Conservation (phyloP, 2,797 vertebrate species). For the Xyrichtys novacula region DNA sequence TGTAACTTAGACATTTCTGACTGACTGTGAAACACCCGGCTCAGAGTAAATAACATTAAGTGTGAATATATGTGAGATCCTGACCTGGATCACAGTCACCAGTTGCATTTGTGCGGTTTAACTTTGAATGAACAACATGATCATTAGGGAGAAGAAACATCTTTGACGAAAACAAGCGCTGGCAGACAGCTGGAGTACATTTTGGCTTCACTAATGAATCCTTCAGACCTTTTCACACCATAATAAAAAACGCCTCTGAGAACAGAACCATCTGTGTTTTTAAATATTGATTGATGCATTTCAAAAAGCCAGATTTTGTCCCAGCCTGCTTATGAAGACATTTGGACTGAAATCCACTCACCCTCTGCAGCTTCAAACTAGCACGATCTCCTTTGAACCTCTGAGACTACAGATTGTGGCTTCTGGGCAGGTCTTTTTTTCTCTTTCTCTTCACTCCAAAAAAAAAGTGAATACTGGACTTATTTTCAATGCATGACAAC, state of each 20-base stretch:
- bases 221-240: constrained; percentile 19
- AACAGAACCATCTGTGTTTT: constrained; percentile 48
- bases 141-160: constrained; percentile 5
- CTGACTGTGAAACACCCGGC: too few relatives aligned
- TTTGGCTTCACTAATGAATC: constrained; percentile 26
- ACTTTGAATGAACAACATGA: background rate
- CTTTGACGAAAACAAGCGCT: constrained; percentile 19
- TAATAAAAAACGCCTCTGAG: constrained; percentile 15
- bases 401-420: constrained; percentile 3
- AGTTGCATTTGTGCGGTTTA: background rate
- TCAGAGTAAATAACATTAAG: background rate
- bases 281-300: constrained; percentile 51
- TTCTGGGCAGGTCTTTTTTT: constrained; percentile 7
- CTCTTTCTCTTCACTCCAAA: background rate
- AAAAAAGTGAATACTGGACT: constrained; percentile 10
- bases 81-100: too few relatives aligned
- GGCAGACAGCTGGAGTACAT: constrained; percentile 20
- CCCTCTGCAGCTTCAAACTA: constrained; percentile 29
- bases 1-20: background rate
- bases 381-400: constrained; percentile 35
- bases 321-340: constrained; percentile 15
- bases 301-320: constrained; percentile 16
- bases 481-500: background rate
- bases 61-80: background rate
- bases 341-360: constrained; percentile 13